Base-by-base conservation (phyloP, 2,888 invertebrate genomes). In the Helicoverpa assulta region DNA sequence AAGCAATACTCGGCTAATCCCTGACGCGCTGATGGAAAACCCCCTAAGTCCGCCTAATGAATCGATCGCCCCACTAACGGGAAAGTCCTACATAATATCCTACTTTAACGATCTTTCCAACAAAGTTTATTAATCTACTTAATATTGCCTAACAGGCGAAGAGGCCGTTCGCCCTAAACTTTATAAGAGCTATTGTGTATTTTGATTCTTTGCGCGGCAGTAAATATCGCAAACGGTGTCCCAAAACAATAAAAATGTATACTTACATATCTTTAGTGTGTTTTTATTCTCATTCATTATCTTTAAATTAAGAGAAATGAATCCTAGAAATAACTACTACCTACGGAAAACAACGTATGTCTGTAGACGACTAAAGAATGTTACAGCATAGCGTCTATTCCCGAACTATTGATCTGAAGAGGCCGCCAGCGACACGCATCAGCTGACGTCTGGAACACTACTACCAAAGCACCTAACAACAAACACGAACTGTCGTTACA, bases 1-100 rank as follows among this genome's bases (percentile, higher is more conserved):
- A 74, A 81, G 75, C 76, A 73, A 81, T 81, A 84, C 69, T 71
- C 70, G 60, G 71, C 75, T 85, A 81, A 86, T 85, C 85, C 79
- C 70, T 65, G 43, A 57, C 67, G 57, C 70, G 65, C 81, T 77
- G 74, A 77, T 80, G 78, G 69, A 80, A 81, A 81, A 81, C 80
- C 76, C 70, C 73, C 66, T 76, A 81, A 78, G 70, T 62, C 68
- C 59, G 50, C 55, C 77, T 82, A 82, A 83, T 83, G 76, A 82
- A 84, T 82, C 81, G 81, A 84, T 86, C 70, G 73, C 53, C 73
- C 73, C 62, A 79, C 80, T 81, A 81, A 80, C 78, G 79, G 75
- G 80, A 78, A 81, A 77, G 67, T 73, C 73, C 60, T 73, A 70
- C 73, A 76, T 76, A 77, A 82, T 79, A 84, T 70, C 66, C 59